Evolutionary conservation across 2,113 vertebrate genomes (phyloP), one percentile per base, ranked within the genome.

Genomic region (Xiphophorus hellerii): DNA sequence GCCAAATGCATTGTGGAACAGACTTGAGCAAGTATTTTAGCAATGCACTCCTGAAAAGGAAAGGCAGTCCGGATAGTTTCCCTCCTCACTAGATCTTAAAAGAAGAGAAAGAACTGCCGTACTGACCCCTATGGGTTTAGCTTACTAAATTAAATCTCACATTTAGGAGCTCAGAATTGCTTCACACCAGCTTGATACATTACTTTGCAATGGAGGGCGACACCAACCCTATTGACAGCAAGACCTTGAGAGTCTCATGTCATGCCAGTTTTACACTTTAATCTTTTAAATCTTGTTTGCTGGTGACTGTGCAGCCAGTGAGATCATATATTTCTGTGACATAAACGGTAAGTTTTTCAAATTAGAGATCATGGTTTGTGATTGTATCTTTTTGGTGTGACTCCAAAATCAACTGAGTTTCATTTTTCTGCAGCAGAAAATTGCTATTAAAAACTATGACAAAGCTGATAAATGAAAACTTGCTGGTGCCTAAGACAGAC

Each of bases 201-300:
- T 48, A 33, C 39, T 64, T 33, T n/a, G 14, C 31, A 10, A n/a
- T 8, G 17, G 25, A 65, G 5, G n/a, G 6, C n/a, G 29, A 27
- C 28, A 11, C 28, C 31, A 17, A 12, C 1, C 17, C 13, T 10
- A 48, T 44, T 63, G 61, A 72, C 60, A 72, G 62, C 27, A 35
- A 48, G 20, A 35, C 39, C 25, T 65, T 65, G 71, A 14, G 42
- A 74, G 15, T 13, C 22, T 15, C 8, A 39, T 8, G 39, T 51
- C 17, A 37, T 22, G 72, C 5, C 63, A 74, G n/a, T 74, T 66
- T 74, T 66, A 66, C 14, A 66, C 14, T 66, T 66, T 58, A 37
- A 66, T 66, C 20, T 15, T 39, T 71, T 28, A 39, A 60, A 70
- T 14, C 69, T 60, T 42, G 35, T 42, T 62, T 62, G 15, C 44